Evolutionary conservation across 1,140 invertebrate species (phyloP), one percentile per base, ranked within the genome.

Genomic region (Pygmarrhopalites habei): DNA sequence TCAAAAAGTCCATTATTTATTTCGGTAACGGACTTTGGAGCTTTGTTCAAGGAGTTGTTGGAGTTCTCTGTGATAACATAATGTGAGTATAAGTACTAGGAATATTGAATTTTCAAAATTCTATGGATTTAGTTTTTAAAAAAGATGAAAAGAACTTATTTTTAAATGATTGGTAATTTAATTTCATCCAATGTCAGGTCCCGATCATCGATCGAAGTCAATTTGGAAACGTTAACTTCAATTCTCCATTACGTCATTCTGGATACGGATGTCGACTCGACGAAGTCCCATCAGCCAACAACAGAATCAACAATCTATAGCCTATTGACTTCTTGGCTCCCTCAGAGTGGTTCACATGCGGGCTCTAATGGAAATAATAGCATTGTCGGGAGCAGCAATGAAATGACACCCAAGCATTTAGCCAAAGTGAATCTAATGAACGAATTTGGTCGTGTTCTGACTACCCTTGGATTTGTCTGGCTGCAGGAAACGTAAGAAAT

Each of bases 191-290:
- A 35, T 35, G 15, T 35, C 15, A 35, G 32, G 32, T 35, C 32
- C 15, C 32, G 32, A 15, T 7, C 32, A 35, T 35, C 32, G 5
- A 35, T 35, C 15, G 32, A 35, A 47, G 23, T 56, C 29, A 56
- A 56, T 56, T 26, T 56, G 19, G 5, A 5, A 7, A 41, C 53
- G 12, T 10, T 56, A 21, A 56, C 53, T 10, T 19, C 53, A 3
- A 56, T 56, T 21, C 53, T 56, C 19, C 53, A 56, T 56, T 21
- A 39, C 21, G 19, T 41, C n/a, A 39, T 56, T 14, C 19, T 56
- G 30, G 53, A 56, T 35, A 41, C 35, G 35, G 17, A 35, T 41
- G 12, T 12, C 5, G 32, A 35, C 15, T 35, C 25, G 4, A 14
- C 23, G 30, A 56, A 41, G 39, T 56, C 10, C 7, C 32, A 56